Percentiles rank a stretch among this genome's conserved stretches.
These are phyloP conservation scores for Micoletzkya japonica DNA, from an alignment of 2,888 invertebrate genomes.

Conservation along the genomic window DNA sequence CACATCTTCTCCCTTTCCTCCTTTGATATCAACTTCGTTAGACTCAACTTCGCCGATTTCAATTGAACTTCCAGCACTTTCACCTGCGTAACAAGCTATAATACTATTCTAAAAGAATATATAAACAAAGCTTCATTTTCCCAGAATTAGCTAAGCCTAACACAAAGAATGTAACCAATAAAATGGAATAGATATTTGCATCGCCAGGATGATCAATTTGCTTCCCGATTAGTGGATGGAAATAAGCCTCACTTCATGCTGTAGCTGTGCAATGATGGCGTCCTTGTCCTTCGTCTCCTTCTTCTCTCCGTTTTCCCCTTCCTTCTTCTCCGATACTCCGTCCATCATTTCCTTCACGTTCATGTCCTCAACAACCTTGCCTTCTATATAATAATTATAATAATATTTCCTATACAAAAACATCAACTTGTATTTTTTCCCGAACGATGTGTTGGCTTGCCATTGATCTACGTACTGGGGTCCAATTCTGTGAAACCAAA, in stretches of 20 bases:
- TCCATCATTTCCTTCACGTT: neutral
- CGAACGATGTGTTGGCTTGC: no score
- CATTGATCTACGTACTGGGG: no score
- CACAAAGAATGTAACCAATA: neutral
- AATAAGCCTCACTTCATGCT: neutral
- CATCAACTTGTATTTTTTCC: no score
- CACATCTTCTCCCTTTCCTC: slow-evolving; percentile 20
- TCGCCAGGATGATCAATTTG: no score
- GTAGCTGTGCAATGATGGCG: neutral
- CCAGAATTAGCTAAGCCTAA: neutral
- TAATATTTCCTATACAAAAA: no score
- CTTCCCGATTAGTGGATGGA: no score
- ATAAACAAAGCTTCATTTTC: neutral
- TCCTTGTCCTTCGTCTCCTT: neutral
- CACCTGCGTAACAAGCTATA: neutral
- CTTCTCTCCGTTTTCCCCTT: neutral
- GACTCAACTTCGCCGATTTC: slow-evolving; percentile 8
- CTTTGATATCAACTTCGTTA: slow-evolving; percentile 14
- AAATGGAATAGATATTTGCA: neutral
- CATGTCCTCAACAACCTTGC: neutral
- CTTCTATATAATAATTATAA: no score
- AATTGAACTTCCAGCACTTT: slow-evolving; percentile 1
- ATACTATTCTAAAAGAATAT: neutral
- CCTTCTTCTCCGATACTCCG: neutral
- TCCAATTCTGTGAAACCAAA: no score